phyloP scores from a whole-genome alignment of 2,113 vertebrate genomes.

The Hyla sarda region DNA sequence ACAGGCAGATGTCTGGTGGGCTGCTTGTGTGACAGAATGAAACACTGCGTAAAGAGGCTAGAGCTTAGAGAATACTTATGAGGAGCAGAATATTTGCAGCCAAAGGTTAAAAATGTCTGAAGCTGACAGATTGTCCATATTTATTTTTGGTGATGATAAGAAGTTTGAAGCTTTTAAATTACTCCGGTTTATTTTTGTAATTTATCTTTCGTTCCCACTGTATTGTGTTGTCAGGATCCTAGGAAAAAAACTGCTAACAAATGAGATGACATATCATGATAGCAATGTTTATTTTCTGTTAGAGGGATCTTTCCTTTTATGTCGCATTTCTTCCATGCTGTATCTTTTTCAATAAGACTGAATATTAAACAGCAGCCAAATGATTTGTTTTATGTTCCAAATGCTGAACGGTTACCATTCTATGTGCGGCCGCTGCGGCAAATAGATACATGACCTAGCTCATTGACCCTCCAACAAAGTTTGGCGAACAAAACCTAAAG shows the following conservation, averaged over 20 bases:
- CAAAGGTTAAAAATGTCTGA: constrained; percentile 39
- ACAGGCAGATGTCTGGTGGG: constrained; percentile 40
- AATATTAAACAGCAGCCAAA: background rate
- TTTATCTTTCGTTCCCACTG: constrained; percentile 28
- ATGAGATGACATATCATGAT: constrained; percentile 11
- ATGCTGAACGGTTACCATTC: background rate
- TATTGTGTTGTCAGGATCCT: constrained; percentile 25
- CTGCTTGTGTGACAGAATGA: background rate
- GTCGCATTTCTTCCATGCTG: background rate
- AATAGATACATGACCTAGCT: constrained; percentile 40
- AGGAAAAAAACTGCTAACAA: constrained; percentile 32
- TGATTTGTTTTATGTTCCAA: background rate
- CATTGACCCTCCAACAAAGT: constrained; percentile 37
- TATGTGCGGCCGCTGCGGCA: background rate
- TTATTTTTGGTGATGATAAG: constrained; percentile 37
- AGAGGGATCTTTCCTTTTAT: background rate
- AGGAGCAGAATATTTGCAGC: constrained; percentile 29
- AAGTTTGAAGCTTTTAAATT: constrained; percentile 27
- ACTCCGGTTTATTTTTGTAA: constrained; percentile 24
- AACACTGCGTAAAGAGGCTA: background rate
- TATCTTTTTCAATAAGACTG: background rate
- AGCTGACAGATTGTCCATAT: constrained; percentile 35
- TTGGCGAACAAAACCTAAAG: constrained; percentile 21
- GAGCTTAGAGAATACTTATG: constrained; percentile 31
- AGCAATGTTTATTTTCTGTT: constrained; percentile 1